These are phyloP conservation scores for Chloromyia formosa DNA, from an alignment of 2,888 invertebrate genomes.

Conservation along the genomic window DNA sequence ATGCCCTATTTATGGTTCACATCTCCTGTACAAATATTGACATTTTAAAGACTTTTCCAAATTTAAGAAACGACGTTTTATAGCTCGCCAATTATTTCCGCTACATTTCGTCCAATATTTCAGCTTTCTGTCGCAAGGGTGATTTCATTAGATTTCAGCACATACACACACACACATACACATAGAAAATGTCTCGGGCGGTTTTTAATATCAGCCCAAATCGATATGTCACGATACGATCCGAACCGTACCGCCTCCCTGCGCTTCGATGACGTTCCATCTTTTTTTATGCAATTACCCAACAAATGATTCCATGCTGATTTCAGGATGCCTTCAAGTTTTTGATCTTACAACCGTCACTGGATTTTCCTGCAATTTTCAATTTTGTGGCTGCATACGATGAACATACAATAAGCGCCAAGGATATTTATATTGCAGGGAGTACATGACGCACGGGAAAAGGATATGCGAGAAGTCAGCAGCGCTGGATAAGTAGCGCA, in stretches of 20 bases:
- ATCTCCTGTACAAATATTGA: neutral
- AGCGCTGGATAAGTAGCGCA: neutral
- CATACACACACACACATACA: too few species aligned
- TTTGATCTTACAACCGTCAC: slow-evolving; percentile 14
- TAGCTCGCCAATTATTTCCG: slow-evolving; percentile 8
- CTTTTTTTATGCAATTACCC: slow-evolving; percentile 27
- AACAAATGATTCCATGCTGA: slow-evolving; percentile 25
- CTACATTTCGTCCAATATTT: slow-evolving; percentile 19
- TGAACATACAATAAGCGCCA: neutral
- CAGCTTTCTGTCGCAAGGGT: neutral
- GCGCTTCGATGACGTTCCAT: neutral
- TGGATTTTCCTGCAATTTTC: slow-evolving; percentile 28
- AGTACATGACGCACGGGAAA: neutral
- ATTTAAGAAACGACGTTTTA: neutral
- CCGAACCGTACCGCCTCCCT: neutral
- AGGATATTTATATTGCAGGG: too few species aligned
- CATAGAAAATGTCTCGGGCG: too few species aligned
- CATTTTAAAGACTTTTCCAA: neutral
- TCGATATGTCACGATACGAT: neutral
- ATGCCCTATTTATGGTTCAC: neutral
- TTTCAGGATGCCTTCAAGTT: slow-evolving; percentile 14
- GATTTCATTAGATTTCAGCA: slow-evolving; percentile 3
- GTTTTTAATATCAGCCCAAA: slow-evolving; percentile 22
- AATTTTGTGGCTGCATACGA: slow-evolving; percentile 11
- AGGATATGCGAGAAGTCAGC: slow-evolving; percentile 1